phyloP scores from a whole-genome alignment of 1,140 invertebrate species.

The Aphaenogaster rudis region DNA sequence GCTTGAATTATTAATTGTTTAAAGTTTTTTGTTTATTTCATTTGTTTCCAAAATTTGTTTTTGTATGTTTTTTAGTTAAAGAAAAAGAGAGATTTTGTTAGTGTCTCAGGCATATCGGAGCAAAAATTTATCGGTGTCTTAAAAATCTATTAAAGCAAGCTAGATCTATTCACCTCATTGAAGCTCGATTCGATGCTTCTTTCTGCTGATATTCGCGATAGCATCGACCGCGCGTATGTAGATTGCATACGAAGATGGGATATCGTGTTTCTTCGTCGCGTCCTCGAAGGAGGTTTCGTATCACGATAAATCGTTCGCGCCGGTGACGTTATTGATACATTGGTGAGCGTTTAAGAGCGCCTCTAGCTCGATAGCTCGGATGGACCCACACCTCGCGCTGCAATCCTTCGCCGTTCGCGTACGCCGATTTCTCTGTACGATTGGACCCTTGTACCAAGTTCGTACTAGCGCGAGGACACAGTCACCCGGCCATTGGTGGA shows the following conservation, averaged over 20 bases:
- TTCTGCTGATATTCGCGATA: not conserved
- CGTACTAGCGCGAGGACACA: constrained; percentile 63
- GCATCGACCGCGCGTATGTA: constrained; percentile 9
- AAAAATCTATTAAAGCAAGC: not conserved
- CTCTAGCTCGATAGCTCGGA: constrained; percentile 32
- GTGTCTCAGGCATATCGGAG: not conserved
- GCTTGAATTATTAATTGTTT: too few relatives aligned
- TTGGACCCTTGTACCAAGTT: constrained; percentile 64
- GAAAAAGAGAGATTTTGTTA: not conserved
- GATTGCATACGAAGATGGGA: not conserved
- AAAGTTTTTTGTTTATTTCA: not conserved
- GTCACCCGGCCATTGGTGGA: constrained; percentile 59
- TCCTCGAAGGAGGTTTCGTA: constrained; percentile 38
- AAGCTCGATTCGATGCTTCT: not conserved
- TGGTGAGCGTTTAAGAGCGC: constrained; percentile 55
- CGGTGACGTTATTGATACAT: constrained; percentile 63
- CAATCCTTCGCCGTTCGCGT: constrained; percentile 15
- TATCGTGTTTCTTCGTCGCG: constrained; percentile 12
- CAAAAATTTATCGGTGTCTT: not conserved
- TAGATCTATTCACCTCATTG: not conserved
- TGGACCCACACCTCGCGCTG: constrained; percentile 26
- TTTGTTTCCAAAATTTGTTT: not conserved
- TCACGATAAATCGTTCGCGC: constrained; percentile 47
- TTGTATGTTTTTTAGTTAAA: not conserved
- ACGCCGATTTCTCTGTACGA: constrained; percentile 72